Evolutionary conservation across 1,140 invertebrate species (phyloP), one percentile per base, ranked within the genome.

Genomic region (Papilio helenus): DNA sequence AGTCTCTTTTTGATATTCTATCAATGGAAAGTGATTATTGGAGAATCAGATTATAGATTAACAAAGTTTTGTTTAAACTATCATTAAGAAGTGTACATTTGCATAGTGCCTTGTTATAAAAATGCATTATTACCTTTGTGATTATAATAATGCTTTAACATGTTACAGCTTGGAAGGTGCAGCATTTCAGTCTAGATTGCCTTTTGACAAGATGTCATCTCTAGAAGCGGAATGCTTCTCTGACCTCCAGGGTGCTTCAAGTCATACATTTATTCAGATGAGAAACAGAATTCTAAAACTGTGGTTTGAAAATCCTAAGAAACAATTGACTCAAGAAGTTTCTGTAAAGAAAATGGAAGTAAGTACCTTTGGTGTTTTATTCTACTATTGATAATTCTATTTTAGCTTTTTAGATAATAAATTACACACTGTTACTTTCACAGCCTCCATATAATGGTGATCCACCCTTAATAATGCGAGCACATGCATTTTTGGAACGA

Each of bases 251-350:
- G 96, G 97, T 34, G 95, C 98, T 46, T 97, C 98, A 86, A 97
- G 97, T 10, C 97, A 98, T 84, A 96, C 99, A 5, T 99, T 99
- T 93, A 95, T 99, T 39, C 98, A 99, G 90, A 97, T 99, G 84
- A 96, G 99, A 85, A 99, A 99, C 92, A 96, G 98, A 88, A 95
- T 99, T 95, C 95, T 99, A n/a, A 98, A 99, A 94, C 95, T 99
- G 86, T 99, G 99, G 99, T 95, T 99, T 72, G 98, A 99, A 88
- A 99, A 99, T 95, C 98, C 99, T 0, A 99, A 99, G 87, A 96
- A 97, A 84, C 98, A 99, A 89, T 94, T 99, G 12, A 97, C 97
- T 29, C 95, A 97, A 85, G 98, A 99, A 87, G 96, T 96, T 94
- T 96, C 97, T 42, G 91, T 99, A 16, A 96, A 97, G 26, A 96